Evolutionary conservation across 2,113 vertebrate genomes (phyloP), one percentile per base, ranked within the genome.

Genomic region (Calonectris borealis): DNA sequence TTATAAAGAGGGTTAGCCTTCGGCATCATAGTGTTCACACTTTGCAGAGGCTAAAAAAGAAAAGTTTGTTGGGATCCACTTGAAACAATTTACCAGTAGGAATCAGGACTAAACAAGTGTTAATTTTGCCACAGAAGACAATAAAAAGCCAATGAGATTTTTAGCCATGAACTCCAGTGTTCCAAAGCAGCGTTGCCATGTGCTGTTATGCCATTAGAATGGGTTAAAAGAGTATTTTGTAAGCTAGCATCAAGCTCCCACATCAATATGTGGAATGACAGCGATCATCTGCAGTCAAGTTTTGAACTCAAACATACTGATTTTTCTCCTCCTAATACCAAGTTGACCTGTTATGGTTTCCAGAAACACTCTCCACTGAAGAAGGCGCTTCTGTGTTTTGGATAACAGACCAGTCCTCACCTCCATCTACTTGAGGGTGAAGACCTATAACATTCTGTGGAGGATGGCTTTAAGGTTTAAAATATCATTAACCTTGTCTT

Each of bases 41-140:
- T 98, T 88, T 98, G 99, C 85, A 99, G 97, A 94, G 99, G 99
- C 98, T 99, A 89, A 64, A 93, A 98, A 78, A 97, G n/a, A 97
- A 85, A 84, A 95, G n/a, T 76, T 86, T 89, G 66, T 90, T 90
- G 26, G 27, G 22, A 85, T 72, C 38, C 27, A 72, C 40, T 85
- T 88, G 61, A 86, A 68, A 92, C 16, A 40, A 77, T 34, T 91
- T 60, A 83, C 12, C 38, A 65, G 7, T 3, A 90, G 19, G 26
- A 14, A 48, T 57, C 10, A 69, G 14, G 24, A 68, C 11, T 81
- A 66, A 86, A 86, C 25, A 52, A 49, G 15, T 11, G 12, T 58
- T 51, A 26, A 17, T 42, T 54, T 85, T 81, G 55, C 52, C 31
- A 48, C 16, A n/a, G 34, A 68, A 91, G 10, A 71, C 31, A 91